phyloP scores from a whole-genome alignment of 2,797 vertebrate genomes.

The Tolypeutes matacus region DNA sequence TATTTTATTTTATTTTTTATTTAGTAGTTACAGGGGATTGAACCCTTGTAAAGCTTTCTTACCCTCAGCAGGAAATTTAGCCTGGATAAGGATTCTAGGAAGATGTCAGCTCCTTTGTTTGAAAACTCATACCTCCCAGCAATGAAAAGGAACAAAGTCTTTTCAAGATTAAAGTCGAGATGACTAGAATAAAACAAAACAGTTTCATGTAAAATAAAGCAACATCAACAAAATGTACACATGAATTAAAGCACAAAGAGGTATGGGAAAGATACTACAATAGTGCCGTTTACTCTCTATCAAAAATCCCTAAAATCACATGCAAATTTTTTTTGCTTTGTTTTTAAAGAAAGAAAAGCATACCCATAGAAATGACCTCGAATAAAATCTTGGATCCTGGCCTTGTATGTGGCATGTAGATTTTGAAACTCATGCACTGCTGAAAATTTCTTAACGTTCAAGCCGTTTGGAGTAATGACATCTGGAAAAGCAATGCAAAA shows the following conservation, averaged over 20 bases:
- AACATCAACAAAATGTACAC: not conserved
- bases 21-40: too few relatives aligned
- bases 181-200: conserved; percentile 90
- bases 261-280: not conserved
- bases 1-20: not conserved
- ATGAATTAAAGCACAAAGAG: not conserved
- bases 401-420: conserved; percentile 95
- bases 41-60: conserved; percentile 69
- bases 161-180: conserved; percentile 96
- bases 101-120: conserved; percentile 98
- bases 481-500: conserved; percentile 89
- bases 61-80: conserved; percentile 97
- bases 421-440: conserved; percentile 99
- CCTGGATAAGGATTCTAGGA: conserved; percentile 96
- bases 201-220: not conserved
- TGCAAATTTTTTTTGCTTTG: not conserved
- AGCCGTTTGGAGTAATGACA: conserved; percentile 96
- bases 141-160: conserved; percentile 97
- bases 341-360: conserved; percentile 75
- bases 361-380: conserved; percentile 99
- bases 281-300: not conserved
- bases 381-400: conserved; percentile 96
- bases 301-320: not conserved
- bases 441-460: conserved; percentile 98
- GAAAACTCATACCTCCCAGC: conserved; percentile 98